Conservation (phyloP, 2,888 invertebrate genomes). For the Nomada ferruginata region DNA sequence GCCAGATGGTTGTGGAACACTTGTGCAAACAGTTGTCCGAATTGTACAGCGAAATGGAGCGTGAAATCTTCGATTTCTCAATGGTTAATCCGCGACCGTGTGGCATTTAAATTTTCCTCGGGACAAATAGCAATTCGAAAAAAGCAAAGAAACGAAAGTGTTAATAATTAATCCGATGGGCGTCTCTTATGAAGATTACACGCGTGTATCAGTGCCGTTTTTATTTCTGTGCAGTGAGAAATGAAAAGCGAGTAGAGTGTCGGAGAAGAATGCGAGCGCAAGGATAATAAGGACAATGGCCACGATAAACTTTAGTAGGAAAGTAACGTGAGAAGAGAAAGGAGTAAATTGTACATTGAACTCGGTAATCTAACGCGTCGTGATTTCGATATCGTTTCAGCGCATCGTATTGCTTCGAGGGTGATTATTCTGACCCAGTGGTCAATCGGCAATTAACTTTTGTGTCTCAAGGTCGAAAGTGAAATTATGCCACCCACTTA, state of each 20-base stretch:
- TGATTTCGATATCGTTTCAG: conserved; percentile 6
- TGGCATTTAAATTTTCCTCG: neutral
- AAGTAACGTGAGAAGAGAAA: conserved; percentile 23
- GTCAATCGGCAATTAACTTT: conserved; percentile 13
- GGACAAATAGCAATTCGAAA: neutral
- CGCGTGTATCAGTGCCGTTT: neutral
- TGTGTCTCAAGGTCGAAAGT: neutral
- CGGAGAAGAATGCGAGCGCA: conserved; percentile 2
- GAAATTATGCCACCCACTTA: neutral
- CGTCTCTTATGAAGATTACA: neutral
- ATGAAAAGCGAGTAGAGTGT: neutral
- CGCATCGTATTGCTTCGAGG: neutral
- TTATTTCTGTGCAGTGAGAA: neutral
- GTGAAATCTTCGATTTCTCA: conserved; percentile 20
- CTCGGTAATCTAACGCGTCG: neutral
- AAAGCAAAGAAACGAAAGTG: neutral
- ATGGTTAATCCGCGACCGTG: neutral
- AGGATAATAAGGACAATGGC: conserved; percentile 17
- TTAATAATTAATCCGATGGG: neutral
- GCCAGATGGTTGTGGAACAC: neutral
- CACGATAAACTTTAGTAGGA: conserved; percentile 14
- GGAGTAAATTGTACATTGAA: conserved; percentile 27
- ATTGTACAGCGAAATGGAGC: neutral
- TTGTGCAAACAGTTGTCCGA: conserved; percentile 9
- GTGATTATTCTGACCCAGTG: neutral